Evolutionary conservation across 2,797 vertebrate species (phyloP).

Genomic region (Neoniphon sammara): DNA sequence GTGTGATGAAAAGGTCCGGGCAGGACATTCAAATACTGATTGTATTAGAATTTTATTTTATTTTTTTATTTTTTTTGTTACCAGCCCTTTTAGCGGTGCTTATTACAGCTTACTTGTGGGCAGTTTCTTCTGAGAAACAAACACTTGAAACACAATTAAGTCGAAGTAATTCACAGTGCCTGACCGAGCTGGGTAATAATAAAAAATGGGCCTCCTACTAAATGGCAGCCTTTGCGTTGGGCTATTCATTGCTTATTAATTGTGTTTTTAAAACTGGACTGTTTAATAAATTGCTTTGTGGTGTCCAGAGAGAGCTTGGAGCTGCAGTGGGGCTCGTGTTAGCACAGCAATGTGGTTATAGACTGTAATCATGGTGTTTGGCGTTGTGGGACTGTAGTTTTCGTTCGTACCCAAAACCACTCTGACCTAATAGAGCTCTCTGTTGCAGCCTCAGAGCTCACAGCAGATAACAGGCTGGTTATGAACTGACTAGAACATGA

Average conservation of each 20-base stretch:
- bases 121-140: constrained; percentile 45
- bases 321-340: neutral
- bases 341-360: neutral
- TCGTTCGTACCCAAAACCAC: constrained; percentile 20
- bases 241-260: constrained; percentile 32
- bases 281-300: constrained; percentile 41
- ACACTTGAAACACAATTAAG: constrained; percentile 68
- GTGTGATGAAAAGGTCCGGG: constrained; percentile 31
- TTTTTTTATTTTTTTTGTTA: constrained; percentile 2
- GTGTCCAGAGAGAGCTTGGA: constrained; percentile 10
- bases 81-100: constrained; percentile 8
- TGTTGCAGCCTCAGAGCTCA: constrained; percentile 2
- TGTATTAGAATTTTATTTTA: constrained; percentile 11
- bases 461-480: constrained; percentile 30
- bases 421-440: constrained; percentile 29
- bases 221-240: constrained; percentile 13
- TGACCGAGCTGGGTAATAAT: constrained; percentile 1
- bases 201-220: constrained; percentile 12
- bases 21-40: constrained; percentile 17
- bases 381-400: constrained; percentile 10
- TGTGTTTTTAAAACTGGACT: constrained; percentile 33
- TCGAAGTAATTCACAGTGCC: constrained; percentile 23
- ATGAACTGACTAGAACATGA: constrained; percentile 22
- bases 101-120: constrained; percentile 25
- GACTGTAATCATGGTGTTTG: neutral